Percentiles rank a stretch among this genome's conserved stretches.
Conservation (phyloP, 2,797 vertebrate species). For the Gymnopithys bicolor region DNA sequence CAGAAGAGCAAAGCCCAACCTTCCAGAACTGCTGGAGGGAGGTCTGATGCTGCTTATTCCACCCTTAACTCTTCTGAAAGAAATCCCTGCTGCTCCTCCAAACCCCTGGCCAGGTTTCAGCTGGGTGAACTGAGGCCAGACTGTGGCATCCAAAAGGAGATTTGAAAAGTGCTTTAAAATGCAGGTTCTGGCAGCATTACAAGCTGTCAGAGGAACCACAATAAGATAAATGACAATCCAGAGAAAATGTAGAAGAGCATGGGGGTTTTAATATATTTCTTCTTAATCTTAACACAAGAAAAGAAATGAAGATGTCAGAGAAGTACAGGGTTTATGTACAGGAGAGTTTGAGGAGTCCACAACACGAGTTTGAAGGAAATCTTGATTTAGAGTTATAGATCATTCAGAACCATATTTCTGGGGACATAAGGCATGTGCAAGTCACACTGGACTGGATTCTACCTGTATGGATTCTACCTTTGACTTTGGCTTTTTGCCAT, state of each 20-base stretch:
- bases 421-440: neutral
- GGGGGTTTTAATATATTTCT: neutral
- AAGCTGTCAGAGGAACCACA: slow-evolving; percentile 18
- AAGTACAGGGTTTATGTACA: neutral
- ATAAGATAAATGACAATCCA: slow-evolving; percentile 1
- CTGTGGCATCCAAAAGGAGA: neutral
- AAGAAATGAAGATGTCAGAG: neutral
- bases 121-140: slow-evolving; percentile 10
- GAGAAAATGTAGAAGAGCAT: neutral
- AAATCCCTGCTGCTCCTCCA: neutral
- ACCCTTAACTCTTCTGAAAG: neutral
- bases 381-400: neutral
- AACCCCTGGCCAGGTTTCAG: slow-evolving; percentile 1
- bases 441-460: neutral
- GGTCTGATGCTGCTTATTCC: neutral
- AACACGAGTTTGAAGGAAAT: neutral
- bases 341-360: neutral
- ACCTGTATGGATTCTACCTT: neutral
- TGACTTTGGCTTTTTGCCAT: neutral
- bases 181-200: slow-evolving; percentile 23
- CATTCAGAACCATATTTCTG: neutral
- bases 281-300: neutral
- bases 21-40: neutral
- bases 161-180: slow-evolving; percentile 4
- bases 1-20: neutral